Evolutionary conservation across 2,113 vertebrate genomes (phyloP).

Genomic region (Astur gentilis): DNA sequence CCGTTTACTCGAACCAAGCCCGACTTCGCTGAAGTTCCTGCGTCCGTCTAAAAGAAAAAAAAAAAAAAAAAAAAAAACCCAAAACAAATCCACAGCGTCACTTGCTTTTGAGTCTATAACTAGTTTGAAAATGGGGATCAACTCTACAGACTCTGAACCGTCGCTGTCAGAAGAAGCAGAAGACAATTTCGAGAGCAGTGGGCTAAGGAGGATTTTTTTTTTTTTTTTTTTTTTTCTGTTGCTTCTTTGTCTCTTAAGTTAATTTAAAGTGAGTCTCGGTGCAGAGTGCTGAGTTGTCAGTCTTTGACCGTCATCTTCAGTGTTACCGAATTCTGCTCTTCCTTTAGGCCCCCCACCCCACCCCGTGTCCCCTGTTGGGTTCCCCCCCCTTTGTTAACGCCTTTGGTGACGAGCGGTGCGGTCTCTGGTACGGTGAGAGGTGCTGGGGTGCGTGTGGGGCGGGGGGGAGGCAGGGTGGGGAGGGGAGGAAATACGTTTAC

Average conservation of each 20-base stretch:
- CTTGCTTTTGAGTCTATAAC: constrained; percentile 18
- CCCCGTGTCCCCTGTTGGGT: not conserved
- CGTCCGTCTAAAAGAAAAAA: not conserved
- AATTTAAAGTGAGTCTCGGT: constrained; percentile 65
- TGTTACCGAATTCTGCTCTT: not conserved
- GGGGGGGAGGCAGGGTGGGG: too few species aligned
- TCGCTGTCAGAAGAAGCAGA: constrained; percentile 5
- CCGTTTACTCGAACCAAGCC: constrained; percentile 20
- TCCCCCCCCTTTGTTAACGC: not conserved
- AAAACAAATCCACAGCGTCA: not conserved
- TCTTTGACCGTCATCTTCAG: constrained; percentile 11
- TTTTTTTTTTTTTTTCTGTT: not conserved
- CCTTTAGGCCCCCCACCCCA: not conserved
- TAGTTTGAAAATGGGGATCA: constrained; percentile 11
- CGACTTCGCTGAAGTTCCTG: constrained; percentile 35
- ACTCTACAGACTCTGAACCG: not conserved
- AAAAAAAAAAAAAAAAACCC: not conserved
- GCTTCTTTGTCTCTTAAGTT: constrained; percentile 64
- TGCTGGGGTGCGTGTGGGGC: not conserved
- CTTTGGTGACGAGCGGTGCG: not conserved
- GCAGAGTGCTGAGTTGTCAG: constrained; percentile 31
- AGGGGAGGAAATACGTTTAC: not conserved
- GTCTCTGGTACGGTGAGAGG: not conserved
- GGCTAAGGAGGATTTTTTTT: not conserved
- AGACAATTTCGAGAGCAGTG: not conserved